These are phyloP conservation scores for Emydoidea blandingii DNA, from an alignment of 2,797 vertebrate genomes.

Conservation along the genomic window DNA sequence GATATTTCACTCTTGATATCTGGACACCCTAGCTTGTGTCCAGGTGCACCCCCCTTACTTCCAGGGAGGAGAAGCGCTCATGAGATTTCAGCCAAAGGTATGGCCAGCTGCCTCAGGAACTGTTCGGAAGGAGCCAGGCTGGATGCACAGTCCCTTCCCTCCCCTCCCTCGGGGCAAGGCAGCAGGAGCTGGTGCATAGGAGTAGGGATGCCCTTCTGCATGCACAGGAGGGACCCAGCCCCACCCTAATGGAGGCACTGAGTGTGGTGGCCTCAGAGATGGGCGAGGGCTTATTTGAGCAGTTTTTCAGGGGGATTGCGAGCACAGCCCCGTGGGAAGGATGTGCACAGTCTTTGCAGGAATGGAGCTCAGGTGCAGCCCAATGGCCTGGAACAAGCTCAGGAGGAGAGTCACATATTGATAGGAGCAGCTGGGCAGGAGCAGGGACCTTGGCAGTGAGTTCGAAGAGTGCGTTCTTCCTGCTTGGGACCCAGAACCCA, in stretches of 20 bases:
- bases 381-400: neutral
- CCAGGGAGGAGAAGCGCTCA: too few species aligned
- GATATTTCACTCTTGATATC: neutral
- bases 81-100: neutral
- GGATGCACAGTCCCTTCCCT: neutral
- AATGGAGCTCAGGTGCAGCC: neutral
- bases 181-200: too few species aligned
- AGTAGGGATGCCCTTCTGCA: too few species aligned
- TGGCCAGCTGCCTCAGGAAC: too few species aligned
- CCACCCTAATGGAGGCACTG: neutral
- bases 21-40: neutral
- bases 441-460: too few species aligned
- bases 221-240: neutral
- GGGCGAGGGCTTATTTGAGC: too few species aligned
- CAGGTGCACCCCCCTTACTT: neutral
- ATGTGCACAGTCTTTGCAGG: neutral
- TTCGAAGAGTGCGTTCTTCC: too few species aligned
- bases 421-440: too few species aligned
- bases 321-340: neutral
- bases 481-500: too few species aligned
- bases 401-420: too few species aligned
- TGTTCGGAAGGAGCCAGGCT: neutral
- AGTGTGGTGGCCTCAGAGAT: neutral
- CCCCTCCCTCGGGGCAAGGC: too few species aligned
- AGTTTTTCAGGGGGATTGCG: neutral